phyloP scores from a whole-genome alignment of 2,113 vertebrate genomes.

The Mohoua ochrocephala region DNA sequence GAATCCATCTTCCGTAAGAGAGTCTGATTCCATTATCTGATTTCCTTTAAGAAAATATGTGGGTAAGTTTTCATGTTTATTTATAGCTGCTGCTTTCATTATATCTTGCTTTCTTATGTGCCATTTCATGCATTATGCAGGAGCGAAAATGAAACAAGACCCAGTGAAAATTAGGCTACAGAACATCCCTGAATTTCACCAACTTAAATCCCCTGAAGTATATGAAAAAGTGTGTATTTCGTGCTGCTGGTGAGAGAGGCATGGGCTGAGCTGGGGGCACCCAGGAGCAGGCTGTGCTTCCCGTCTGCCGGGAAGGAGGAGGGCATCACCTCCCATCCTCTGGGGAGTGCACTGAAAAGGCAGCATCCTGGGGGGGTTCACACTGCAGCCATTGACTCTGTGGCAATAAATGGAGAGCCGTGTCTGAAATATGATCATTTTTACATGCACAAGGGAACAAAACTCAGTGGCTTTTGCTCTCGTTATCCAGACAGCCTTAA shows the following conservation, averaged over 20 bases:
- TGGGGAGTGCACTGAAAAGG: fast-evolving
- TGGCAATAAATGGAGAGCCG: background rate
- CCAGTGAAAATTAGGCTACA: background rate
- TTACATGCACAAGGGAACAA: background rate
- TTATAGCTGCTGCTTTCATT: slow-evolving; percentile 34
- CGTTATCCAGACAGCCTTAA: background rate
- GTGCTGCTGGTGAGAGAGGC: background rate
- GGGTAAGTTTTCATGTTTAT: slow-evolving; percentile 40
- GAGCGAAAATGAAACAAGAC: background rate
- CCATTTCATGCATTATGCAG: slow-evolving; percentile 39
- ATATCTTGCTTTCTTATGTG: background rate
- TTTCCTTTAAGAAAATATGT: slow-evolving; percentile 41
- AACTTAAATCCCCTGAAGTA: background rate
- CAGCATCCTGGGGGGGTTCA: background rate
- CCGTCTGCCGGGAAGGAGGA: fast-evolving
- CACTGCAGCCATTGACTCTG: background rate
- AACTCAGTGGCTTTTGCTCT: background rate
- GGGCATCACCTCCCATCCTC: too few relatives aligned
- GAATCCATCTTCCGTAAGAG: background rate
- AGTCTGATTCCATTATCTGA: slow-evolving; percentile 32
- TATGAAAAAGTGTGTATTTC: background rate
- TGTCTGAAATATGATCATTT: background rate
- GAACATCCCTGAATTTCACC: background rate
- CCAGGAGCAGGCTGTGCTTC: background rate
- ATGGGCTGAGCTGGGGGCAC: background rate